These are phyloP conservation scores for Thereva unica DNA, from an alignment of 2,888 invertebrate genomes.

Conservation along the genomic window DNA sequence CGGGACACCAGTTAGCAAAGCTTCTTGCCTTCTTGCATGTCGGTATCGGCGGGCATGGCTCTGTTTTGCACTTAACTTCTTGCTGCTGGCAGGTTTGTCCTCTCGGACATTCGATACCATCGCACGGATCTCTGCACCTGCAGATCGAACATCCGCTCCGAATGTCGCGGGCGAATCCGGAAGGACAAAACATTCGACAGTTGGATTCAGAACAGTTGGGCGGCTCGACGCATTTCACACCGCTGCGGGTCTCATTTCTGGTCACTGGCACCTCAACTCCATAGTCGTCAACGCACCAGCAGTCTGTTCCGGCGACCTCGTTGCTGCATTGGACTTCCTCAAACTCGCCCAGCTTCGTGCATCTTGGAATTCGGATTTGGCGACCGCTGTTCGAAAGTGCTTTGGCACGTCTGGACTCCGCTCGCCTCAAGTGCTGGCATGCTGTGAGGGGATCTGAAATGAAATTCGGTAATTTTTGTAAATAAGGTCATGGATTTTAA, in stretches of 20 bases:
- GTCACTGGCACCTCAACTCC: constrained; percentile 81
- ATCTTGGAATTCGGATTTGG: constrained; percentile 69
- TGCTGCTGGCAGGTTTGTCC: constrained; percentile 76
- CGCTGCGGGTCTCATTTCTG: constrained; percentile 55
- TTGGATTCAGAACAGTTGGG: constrained; percentile 77
- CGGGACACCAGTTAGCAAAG: constrained; percentile 77
- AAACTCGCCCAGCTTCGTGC: constrained; percentile 72
- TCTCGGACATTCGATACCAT: constrained; percentile 74
- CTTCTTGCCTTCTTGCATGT: constrained; percentile 80
- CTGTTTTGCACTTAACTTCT: constrained; percentile 75
- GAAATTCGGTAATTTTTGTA: not conserved
- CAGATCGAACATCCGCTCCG: constrained; percentile 76
- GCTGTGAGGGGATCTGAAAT: constrained; percentile 59
- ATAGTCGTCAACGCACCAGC: constrained; percentile 83
- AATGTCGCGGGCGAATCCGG: constrained; percentile 74
- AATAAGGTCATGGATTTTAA: too few species aligned
- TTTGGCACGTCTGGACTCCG: constrained; percentile 67
- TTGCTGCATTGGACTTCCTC: constrained; percentile 78
- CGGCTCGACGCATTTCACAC: constrained; percentile 57
- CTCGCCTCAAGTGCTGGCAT: constrained; percentile 69
- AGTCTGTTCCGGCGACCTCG: constrained; percentile 68
- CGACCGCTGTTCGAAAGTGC: constrained; percentile 59
- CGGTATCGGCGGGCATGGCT: constrained; percentile 83
- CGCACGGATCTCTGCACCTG: constrained; percentile 81
- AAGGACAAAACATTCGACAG: constrained; percentile 84